Base-by-base conservation (phyloP, 2,888 invertebrate genomes). In the Eupithecia inturbata region DNA sequence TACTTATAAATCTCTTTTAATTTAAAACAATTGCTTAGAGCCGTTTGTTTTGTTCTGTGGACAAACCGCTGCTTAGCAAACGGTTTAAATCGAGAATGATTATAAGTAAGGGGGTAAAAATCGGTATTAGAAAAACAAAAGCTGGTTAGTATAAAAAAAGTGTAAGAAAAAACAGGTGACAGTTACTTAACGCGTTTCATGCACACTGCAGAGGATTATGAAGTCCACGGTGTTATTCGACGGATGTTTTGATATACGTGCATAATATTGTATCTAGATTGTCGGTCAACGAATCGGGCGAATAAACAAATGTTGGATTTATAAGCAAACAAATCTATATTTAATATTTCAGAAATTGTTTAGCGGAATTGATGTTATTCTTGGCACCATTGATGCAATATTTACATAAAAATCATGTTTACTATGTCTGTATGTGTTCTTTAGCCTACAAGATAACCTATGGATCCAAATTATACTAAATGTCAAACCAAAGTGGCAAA, bases 171-270 rank as follows among this genome's bases (percentile, higher is more conserved):
- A 71, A 77, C 67, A 77, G 69, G 82, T 83, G 82, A 57, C 67
- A 70, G 80, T 80, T 82, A 71, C 67, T 72, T 10, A 57, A 57
- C 26, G 26, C 49, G 67, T 72, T 76, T 74, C 85, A 85, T 85
- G 85, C 84, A 83, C 75, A 81, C 76, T 72, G 68, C 63, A 75
- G 73, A 77, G 70, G 64, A 31, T 67, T n/a, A 22, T 60, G 36
- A 33, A 57, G 64, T 45, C 60, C 16, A 70, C 33, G 60, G 68
- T 71, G 77, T 76, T 78, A 77, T 72, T 74, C 67, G 72, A 70
- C 78, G 77, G 80, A 82, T 78, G 79, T 77, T 76, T 80, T 72
- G 39, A 68, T 79, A 71, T 81, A 79, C 82, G 84, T 85, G 84
- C 84, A 78, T 75, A 82, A 85, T 84, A 85, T 80, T 75, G 31